Base-by-base conservation (phyloP, 2,797 vertebrate species). In the Nyctalus aviator region DNA sequence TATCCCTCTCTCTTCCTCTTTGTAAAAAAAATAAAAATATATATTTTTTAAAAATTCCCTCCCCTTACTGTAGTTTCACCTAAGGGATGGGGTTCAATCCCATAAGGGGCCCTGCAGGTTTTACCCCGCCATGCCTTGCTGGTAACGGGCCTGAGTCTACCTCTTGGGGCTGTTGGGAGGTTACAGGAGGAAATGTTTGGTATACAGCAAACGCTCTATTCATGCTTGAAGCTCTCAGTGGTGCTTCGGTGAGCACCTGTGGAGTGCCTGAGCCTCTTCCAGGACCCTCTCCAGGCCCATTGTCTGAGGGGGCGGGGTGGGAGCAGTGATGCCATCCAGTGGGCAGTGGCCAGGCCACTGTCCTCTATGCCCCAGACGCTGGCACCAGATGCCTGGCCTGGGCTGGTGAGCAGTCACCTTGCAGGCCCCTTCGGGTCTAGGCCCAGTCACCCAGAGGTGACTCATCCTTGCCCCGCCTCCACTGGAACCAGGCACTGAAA, bases 401-500 rank as follows among this genome's bases (percentile, higher is more conserved):
- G 15, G 59, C 59, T 23, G 13, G 30, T 44, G 76, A 93, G 23
- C 14, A 1, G 62, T 81, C 91, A 90, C 82, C 86, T 86, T 12
- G 6, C 10, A 86, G 53, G 82, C 44, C 50, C 15, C 27, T 62
- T 53, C 44, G 14, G 46, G 53, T 59, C 90, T 78, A 25, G 46
- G 55, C 37, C 72, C 55, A 46, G 93, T 94, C 82, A 84, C 92
- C 44, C 66, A 57, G 69, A 21, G 0, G 41, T 98, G 98, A 98
- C 97, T 98, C 98, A 98, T 4, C 76, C 50, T 37, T 73, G 23
- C 64, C 83, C 87, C 84, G 76, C 96, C 94, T 76, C 84, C 0
- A 18, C 78, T 90, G 88, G 97, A 97, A 97, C 97, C 83, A 76
- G 94, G 97, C 97, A 88, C 96, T 30, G 83, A 97, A 97, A 98